Evolutionary conservation across 2,113 vertebrate species (phyloP).

Genomic region (Tiliqua scincoides): DNA sequence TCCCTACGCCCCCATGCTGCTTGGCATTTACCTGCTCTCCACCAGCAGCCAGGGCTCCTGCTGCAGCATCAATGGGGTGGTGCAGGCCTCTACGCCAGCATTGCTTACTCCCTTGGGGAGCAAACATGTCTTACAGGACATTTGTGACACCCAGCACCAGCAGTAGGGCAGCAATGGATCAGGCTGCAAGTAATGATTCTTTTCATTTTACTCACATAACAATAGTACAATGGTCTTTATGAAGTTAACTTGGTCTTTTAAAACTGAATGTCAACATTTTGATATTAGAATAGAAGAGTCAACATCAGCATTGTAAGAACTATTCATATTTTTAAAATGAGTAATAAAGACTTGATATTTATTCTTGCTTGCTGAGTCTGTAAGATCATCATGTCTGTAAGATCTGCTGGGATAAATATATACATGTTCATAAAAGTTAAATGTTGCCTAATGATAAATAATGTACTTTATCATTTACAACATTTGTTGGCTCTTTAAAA

Average conservation of each 20-base stretch:
- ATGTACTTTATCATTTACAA: no score
- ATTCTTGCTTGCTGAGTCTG: slow-evolving; percentile 2
- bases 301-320: not conserved
- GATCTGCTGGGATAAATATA: not conserved
- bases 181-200: no score
- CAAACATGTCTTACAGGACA: no score
- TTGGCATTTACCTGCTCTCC: no score
- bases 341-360: not conserved
- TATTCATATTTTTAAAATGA: not conserved
- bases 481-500: slow-evolving; percentile 25
- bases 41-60: no score
- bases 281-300: not conserved
- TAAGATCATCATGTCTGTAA: not conserved
- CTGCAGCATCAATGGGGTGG: no score
- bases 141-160: no score
- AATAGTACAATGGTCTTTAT: not conserved
- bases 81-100: no score
- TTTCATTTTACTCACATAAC: no score
- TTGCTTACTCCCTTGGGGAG: no score
- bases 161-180: no score
- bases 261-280: not conserved
- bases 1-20: no score
- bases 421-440: slow-evolving; percentile 11
- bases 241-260: not conserved
- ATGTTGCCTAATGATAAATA: not conserved